These are phyloP conservation scores for Dryas iulia DNA, from an alignment of 1,140 invertebrate species.

Conservation along the genomic window DNA sequence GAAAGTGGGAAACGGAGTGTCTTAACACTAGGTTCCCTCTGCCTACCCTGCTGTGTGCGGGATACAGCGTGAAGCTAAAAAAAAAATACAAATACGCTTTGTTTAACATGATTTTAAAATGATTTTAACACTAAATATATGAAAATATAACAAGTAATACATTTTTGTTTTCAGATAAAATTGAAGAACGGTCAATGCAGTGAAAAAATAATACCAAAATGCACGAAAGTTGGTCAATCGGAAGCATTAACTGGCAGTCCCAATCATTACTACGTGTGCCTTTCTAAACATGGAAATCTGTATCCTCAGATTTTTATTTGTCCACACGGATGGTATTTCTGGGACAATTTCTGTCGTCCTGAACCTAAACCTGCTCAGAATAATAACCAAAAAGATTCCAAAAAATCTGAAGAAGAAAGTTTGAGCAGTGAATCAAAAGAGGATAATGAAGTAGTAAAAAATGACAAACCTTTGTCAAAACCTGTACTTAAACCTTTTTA, in stretches of 20 bases:
- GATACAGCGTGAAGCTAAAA: too few relatives aligned
- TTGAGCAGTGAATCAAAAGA: background rate
- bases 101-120: too few relatives aligned
- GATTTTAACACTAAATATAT: too few relatives aligned
- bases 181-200: conserved; percentile 60
- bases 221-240: conserved; percentile 49
- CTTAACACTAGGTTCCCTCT: too few relatives aligned
- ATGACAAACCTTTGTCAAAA: conserved; percentile 18
- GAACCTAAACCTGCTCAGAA: conserved; percentile 22
- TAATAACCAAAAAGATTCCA: background rate
- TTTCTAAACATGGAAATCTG: conserved; percentile 40
- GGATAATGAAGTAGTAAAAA: conserved; percentile 10
- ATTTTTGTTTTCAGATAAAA: conserved; percentile 49
- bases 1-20: too few relatives aligned
- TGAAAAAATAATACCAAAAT: conserved; percentile 48
- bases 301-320: conserved; percentile 70
- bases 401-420: conserved; percentile 12
- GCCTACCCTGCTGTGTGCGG: too few relatives aligned
- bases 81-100: too few relatives aligned
- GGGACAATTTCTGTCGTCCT: conserved; percentile 55
- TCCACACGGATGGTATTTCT: conserved; percentile 67
- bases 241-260: conserved; percentile 45
- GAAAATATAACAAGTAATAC: too few relatives aligned
- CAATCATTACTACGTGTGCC: conserved; percentile 69
- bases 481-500: conserved; percentile 28